Evolutionary conservation across 2,113 vertebrate species (phyloP).

Genomic region (Mustelus asterias): DNA sequence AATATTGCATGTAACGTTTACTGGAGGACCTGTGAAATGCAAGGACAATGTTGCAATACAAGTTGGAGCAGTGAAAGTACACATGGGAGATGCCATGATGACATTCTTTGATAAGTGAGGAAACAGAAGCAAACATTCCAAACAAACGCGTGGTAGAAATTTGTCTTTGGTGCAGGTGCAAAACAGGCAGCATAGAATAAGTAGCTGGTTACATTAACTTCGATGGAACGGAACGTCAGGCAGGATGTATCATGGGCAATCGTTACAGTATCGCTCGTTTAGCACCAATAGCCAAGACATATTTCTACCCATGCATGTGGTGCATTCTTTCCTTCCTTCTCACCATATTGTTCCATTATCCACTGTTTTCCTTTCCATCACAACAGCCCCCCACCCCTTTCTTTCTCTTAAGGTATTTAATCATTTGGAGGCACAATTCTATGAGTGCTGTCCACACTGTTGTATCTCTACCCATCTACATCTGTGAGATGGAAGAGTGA

Average conservation of each 20-base stretch:
- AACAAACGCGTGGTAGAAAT: not conserved
- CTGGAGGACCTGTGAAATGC: constrained; percentile 87
- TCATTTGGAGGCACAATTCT: no score
- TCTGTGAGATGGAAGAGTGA: no score
- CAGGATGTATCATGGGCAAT: not conserved
- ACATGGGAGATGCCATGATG: constrained; percentile 49
- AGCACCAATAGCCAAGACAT: not conserved
- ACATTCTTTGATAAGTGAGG: constrained; percentile 39
- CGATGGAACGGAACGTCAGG: no score
- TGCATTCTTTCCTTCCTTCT: constrained; percentile 16
- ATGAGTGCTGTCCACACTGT: no score
- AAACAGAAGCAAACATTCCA: constrained; percentile 40
- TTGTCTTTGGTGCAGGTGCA: not conserved
- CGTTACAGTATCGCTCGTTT: not conserved
- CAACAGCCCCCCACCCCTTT: no score
- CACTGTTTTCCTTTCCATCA: not conserved
- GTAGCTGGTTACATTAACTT: not conserved
- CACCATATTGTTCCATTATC: not conserved
- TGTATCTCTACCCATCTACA: no score
- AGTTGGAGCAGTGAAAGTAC: constrained; percentile 58
- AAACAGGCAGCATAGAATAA: not conserved
- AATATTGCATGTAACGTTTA: constrained; percentile 99
- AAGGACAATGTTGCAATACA: constrained; percentile 80
- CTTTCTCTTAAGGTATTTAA: no score
- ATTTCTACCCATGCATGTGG: not conserved